Evolutionary conservation across 2,888 invertebrate genomes (phyloP).

Genomic region (Volucella zonaria): DNA sequence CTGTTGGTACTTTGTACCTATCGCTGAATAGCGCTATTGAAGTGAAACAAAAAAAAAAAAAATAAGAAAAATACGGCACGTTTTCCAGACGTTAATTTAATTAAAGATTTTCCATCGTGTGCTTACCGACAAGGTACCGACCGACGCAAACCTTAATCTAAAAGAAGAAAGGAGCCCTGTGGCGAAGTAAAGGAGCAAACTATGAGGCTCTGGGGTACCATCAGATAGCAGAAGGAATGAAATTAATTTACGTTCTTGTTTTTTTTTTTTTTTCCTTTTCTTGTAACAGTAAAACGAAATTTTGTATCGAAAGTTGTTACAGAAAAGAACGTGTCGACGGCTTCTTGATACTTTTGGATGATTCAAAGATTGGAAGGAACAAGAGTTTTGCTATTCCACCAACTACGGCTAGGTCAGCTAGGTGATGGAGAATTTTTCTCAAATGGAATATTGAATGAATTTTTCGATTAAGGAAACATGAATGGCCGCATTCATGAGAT

Average conservation of each 20-base stretch:
- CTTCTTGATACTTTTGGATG: background rate
- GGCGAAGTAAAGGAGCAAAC: slow-evolving; percentile 23
- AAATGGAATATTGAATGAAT: background rate
- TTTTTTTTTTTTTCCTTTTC: background rate
- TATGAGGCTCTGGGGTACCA: slow-evolving; percentile 19
- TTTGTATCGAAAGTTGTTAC: slow-evolving; percentile 52
- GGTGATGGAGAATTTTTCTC: background rate
- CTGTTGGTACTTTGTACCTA: background rate
- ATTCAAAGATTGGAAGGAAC: background rate
- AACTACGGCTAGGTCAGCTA: background rate
- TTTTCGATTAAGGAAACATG: slow-evolving; percentile 26
- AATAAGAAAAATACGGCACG: slow-evolving; percentile 42
- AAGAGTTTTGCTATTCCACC: background rate
- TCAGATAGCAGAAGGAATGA: slow-evolving; percentile 22
- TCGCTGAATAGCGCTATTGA: slow-evolving; percentile 34
- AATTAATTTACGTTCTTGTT: slow-evolving; percentile 39
- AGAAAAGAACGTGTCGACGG: slow-evolving; percentile 36
- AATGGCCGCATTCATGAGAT: background rate
- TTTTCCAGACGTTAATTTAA: slow-evolving; percentile 67
- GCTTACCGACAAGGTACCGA: slow-evolving; percentile 23
- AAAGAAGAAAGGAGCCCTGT: slow-evolving; percentile 10
- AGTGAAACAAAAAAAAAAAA: slow-evolving; percentile 20
- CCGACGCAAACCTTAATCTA: slow-evolving; percentile 39
- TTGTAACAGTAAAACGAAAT: slow-evolving; percentile 5
- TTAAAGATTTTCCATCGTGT: slow-evolving; percentile 55